phyloP scores from a whole-genome alignment of 2,888 invertebrate genomes.

The Flexamia atlantica region DNA sequence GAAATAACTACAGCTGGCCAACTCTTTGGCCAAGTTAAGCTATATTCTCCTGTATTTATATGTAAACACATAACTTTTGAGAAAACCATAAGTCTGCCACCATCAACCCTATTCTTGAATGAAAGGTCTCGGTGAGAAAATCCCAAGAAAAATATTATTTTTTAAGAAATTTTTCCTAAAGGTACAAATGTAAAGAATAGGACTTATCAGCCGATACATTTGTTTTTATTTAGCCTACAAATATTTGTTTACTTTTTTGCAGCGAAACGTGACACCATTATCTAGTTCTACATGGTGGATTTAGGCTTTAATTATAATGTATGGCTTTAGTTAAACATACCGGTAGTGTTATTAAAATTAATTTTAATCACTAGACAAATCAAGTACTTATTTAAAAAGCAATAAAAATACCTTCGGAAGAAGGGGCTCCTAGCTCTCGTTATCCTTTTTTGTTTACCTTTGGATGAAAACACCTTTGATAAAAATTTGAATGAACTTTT shows the following conservation, averaged over 20 bases:
- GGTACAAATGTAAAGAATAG: too few species aligned
- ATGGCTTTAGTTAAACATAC: not conserved
- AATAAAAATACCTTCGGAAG: not conserved
- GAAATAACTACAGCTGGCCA: too few species aligned
- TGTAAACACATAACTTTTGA: too few species aligned
- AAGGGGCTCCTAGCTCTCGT: not conserved
- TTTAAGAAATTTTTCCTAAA: too few species aligned
- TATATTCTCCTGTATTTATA: too few species aligned
- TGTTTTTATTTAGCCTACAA: not conserved
- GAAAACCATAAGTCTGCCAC: too few species aligned
- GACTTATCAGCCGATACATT: too few species aligned
- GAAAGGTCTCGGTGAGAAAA: too few species aligned
- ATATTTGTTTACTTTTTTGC: not conserved
- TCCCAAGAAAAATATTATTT: too few species aligned
- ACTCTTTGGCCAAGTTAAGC: too few species aligned
- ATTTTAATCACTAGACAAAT: not conserved
- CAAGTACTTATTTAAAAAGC: not conserved
- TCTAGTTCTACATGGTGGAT: not conserved
- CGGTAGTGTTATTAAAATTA: not conserved
- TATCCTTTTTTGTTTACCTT: not conserved
- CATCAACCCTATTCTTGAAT: too few species aligned
- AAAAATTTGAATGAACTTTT: conserved; percentile 15
- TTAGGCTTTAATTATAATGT: not conserved
- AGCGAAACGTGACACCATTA: not conserved
- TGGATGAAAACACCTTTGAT: conserved; percentile 22